Evolutionary conservation across 2,888 invertebrate genomes (phyloP).

Genomic region (Apodemia zela): DNA sequence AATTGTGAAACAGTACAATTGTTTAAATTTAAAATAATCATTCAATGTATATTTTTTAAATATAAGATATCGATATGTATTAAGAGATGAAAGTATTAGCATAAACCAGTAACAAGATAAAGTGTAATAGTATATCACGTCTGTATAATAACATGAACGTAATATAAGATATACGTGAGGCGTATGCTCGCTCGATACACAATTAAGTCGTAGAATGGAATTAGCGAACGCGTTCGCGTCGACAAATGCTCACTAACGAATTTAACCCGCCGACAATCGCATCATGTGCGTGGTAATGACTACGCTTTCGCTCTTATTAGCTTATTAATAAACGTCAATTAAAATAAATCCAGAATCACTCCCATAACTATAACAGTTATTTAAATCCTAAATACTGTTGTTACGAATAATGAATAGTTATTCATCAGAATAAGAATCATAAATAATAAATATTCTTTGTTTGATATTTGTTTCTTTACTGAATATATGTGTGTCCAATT

Average conservation of each 20-base stretch:
- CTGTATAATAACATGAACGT: slow-evolving; percentile 7
- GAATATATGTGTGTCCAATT: too few relatives aligned
- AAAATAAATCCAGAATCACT: not conserved
- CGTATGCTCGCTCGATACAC: slow-evolving; percentile 27
- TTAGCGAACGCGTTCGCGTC: slow-evolving; percentile 48
- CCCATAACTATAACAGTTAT: too few relatives aligned
- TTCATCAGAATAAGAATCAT: too few relatives aligned
- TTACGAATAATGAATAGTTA: too few relatives aligned
- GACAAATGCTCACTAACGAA: slow-evolving; percentile 56
- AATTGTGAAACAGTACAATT: too few relatives aligned
- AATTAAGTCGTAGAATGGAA: slow-evolving; percentile 43
- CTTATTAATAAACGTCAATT: not conserved
- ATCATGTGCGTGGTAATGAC: slow-evolving; percentile 28
- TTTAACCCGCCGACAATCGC: slow-evolving; percentile 46
- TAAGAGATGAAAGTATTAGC: too few relatives aligned
- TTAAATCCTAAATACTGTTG: too few relatives aligned
- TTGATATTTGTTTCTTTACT: too few relatives aligned
- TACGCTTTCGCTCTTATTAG: not conserved
- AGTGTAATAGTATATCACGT: slow-evolving; percentile 12
- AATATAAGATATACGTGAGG: slow-evolving; percentile 2
- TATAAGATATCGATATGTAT: too few relatives aligned
- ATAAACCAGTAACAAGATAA: not conserved
- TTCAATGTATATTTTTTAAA: too few relatives aligned
- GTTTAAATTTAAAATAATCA: too few relatives aligned
- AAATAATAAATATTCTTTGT: too few relatives aligned